Conservation (phyloP, 2,113 vertebrate genomes). For the Gallinago undulata region DNA sequence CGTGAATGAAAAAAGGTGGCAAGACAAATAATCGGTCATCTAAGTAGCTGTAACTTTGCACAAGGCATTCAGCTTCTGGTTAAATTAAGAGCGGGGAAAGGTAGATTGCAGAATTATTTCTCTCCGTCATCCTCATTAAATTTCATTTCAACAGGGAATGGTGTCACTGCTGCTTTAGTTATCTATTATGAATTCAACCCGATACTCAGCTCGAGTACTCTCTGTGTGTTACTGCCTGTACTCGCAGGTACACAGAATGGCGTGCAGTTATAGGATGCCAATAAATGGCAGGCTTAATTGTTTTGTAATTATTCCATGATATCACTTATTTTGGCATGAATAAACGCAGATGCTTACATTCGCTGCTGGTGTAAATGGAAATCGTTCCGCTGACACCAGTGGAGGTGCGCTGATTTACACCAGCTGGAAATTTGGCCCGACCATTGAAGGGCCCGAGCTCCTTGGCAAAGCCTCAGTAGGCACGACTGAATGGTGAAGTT, state of each 20-base stretch:
- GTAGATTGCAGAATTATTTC: slow-evolving; percentile 61
- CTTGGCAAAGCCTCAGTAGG: slow-evolving; percentile 34
- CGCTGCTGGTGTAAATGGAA: not conserved
- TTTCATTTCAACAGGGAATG: slow-evolving; percentile 68
- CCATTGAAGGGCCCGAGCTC: slow-evolving; percentile 45
- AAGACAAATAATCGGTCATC: slow-evolving; percentile 33
- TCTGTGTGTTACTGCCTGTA: not conserved
- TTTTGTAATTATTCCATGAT: slow-evolving; percentile 53
- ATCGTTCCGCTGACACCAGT: not conserved
- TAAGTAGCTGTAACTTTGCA: slow-evolving; percentile 54
- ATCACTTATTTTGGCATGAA: slow-evolving; percentile 57
- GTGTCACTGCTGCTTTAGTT: slow-evolving; percentile 53
- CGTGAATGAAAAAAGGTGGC: not conserved
- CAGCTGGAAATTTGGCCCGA: slow-evolving; percentile 31
- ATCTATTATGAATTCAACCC: slow-evolving; percentile 37
- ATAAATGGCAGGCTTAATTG: slow-evolving; percentile 53
- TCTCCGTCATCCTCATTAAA: slow-evolving; percentile 72
- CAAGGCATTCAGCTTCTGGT: slow-evolving; percentile 41
- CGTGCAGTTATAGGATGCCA: not conserved
- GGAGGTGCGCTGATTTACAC: not conserved
- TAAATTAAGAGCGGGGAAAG: slow-evolving; percentile 66
- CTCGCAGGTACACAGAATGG: slow-evolving; percentile 11
- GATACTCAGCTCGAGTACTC: not conserved
- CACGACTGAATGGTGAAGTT: slow-evolving; percentile 28
- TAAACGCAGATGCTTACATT: slow-evolving; percentile 48